Evolutionary conservation across 2,113 vertebrate genomes (phyloP), one percentile per base, ranked within the genome.

Genomic region (Theristicus caerulescens): DNA sequence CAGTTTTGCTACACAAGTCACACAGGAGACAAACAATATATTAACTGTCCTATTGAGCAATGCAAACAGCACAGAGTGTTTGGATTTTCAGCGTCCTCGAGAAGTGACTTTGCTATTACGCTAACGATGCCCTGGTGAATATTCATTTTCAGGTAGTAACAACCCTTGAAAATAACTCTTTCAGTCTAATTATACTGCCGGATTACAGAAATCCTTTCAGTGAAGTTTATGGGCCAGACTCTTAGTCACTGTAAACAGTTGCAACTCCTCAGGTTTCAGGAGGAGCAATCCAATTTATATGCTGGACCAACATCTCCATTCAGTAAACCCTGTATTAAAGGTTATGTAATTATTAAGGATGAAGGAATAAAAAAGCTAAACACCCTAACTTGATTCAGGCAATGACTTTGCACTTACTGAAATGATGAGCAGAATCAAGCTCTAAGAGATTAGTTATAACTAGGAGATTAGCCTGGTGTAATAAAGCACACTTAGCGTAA

Each of bases 81-180:
- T 79, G 55, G 31, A 77, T 96, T 93, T 88, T 44, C 59, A 88
- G 67, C 11, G 7, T 94, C 76, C 76, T 87, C 26, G 2, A 84
- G 65, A 86, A 95, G 55, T 32, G 62, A 59, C 82, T 96, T 95
- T 55, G 62, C 54, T 85, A 61, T 95, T 94, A 92, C 0, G 3
- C 46, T 97, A 94, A 90, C 0, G 0, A 64, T 66, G 74, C 88
- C 94, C 88, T 27, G 32, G 86, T 72, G 93, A 93, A 18, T 65
- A 66, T 78, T 88, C n/a, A 62, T 46, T 95, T 93, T 93, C 70
- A 84, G 73, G 79, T 82, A 80, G 77, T 70, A 96, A 87, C 74
- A 93, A 65, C 42, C 22, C 80, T 71, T 80, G 79, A 85, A 95
- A 93, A 85, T 46, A 76, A 89, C 44, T 88, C 81, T 86, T 90